Conservation (phyloP, 37 sponge, comb jelly and placozoan species). For the Beroe forskalii region DNA sequence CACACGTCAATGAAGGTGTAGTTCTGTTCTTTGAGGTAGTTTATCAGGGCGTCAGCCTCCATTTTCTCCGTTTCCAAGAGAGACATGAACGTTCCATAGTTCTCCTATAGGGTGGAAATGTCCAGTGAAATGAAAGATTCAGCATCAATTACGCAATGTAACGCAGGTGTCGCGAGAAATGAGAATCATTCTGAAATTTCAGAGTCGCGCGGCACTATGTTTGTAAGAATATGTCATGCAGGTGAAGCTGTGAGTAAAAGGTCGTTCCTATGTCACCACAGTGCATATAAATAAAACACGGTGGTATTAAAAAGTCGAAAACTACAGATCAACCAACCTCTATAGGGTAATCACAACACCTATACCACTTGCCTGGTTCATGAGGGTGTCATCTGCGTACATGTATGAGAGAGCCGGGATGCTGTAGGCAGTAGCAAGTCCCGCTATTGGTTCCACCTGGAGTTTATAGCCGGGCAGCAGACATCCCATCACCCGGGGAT, state of each 20-base stretch:
- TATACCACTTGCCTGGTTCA: constrained; percentile 35
- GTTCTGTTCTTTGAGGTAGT: neutral
- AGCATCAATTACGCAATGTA: neutral
- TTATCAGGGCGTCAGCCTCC: constrained; percentile 4
- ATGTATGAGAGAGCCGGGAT: constrained; percentile 32
- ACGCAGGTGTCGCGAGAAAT: too few relatives aligned
- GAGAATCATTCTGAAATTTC: too few relatives aligned
- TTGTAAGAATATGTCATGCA: too few relatives aligned
- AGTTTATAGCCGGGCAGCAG: constrained; percentile 29
- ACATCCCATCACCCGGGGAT: neutral
- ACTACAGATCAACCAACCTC: too few relatives aligned
- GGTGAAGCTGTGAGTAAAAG: too few relatives aligned
- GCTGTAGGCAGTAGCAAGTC: neutral
- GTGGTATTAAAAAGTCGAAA: too few relatives aligned
- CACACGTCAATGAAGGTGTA: constrained; percentile 43
- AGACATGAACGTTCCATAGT: neutral
- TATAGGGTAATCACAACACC: too few relatives aligned
- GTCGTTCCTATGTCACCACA: too few relatives aligned
- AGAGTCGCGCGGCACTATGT: too few relatives aligned
- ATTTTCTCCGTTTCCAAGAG: constrained; percentile 24
- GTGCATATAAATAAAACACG: too few relatives aligned
- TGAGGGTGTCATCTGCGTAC: constrained; percentile 30
- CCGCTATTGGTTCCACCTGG: constrained; percentile 4
- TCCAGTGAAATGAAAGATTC: neutral
- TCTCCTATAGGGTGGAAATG: neutral